Conservation (phyloP, 2,797 vertebrate genomes). For the Orestias chungarensis region DNA sequence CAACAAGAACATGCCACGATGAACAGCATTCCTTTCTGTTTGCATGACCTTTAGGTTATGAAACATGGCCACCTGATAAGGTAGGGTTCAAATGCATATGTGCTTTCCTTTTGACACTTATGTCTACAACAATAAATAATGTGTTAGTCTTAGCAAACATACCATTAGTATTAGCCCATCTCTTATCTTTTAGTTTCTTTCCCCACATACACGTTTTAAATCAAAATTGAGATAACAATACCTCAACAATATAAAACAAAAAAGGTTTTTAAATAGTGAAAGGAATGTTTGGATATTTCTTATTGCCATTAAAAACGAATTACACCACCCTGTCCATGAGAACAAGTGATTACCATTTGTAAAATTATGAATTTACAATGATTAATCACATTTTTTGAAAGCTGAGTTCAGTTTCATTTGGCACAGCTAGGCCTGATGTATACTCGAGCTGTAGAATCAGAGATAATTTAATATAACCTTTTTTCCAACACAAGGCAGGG, state of each 20-base stretch:
- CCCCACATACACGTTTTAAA: neutral
- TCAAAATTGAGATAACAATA: neutral
- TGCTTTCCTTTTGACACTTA: neutral
- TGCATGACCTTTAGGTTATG: conserved; percentile 17
- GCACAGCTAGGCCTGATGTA: neutral
- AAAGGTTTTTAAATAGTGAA: neutral
- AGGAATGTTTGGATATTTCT: neutral
- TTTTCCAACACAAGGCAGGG: neutral
- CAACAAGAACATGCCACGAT: neutral
- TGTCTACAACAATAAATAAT: neutral
- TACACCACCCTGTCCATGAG: neutral
- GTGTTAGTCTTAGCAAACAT: conserved; percentile 20
- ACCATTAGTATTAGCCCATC: neutral
- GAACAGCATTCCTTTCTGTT: conserved; percentile 8
- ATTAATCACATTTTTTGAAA: neutral
- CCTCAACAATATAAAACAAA: neutral
- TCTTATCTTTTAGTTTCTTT: neutral
- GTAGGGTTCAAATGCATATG: conserved; percentile 11
- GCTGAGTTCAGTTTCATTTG: neutral
- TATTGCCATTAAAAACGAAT: neutral
- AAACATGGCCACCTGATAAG: conserved; percentile 12
- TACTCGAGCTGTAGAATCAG: neutral
- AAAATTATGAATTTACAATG: neutral
- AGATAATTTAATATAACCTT: neutral
- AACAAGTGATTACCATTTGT: neutral